Base-by-base conservation (phyloP, 2,888 invertebrate species). In the Abrostola tripartita region DNA sequence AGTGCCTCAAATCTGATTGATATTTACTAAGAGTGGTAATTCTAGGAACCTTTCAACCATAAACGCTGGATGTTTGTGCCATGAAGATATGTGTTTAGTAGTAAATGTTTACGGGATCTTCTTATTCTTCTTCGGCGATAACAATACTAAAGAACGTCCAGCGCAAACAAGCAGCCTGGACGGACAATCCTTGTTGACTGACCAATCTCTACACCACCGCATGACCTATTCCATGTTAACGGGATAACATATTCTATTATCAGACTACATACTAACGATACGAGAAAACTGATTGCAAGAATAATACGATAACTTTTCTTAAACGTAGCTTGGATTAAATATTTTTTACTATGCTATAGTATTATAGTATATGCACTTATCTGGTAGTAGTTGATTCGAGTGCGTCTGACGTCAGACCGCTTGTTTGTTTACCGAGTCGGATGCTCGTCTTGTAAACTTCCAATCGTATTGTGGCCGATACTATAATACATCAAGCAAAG, bases 381-480 rank as follows among this genome's bases (percentile, higher is more conserved):
- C 67, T 61, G 63, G 59, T 65, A 52, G 51, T 37, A 62, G 69
- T 63, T 61, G 67, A 63, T 64, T 75, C 74, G 75, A 72, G 80
- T 78, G 78, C 74, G 74, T 81, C 74, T 91, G 91, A 93, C 93
- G 92, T 92, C 90, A 90, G 66, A 51, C 71, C 68, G 70, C 77
- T 81, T 90, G 89, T 90, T 92, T 92, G 92, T 91, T 92, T 91
- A 90, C 87, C 82, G 81, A 76, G 84, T 87, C 88, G 90, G 90
- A 90, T 88, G 88, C 88, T 81, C 81, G 84, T 84, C 82, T 80
- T 88, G 90, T 93, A 91, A 92, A 92, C 92, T 90, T 92, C 89
- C 90, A 90, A 89, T 84, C 83, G 84, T 87, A 88, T 90, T 89
- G 90, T 89, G 85, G 85, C 79, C 78, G 73, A 78, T 82, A 81